These are phyloP conservation scores for Probaryconus sp. DNA, from an alignment of 1,140 invertebrate species.

Conservation along the genomic window DNA sequence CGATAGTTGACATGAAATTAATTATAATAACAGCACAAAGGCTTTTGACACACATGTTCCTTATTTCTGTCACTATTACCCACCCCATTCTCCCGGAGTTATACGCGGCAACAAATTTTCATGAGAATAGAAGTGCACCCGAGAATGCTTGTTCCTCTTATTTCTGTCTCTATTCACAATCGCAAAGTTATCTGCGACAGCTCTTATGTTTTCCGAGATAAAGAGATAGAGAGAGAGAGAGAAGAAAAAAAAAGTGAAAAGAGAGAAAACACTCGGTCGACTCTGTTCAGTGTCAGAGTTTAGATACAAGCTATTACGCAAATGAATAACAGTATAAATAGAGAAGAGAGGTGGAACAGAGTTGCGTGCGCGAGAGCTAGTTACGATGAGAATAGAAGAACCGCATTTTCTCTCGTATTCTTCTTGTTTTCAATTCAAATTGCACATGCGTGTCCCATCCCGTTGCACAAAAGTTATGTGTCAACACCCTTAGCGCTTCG, in stretches of 20 bases:
- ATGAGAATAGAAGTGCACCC: conserved; percentile 32
- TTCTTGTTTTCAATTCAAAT: conserved; percentile 37
- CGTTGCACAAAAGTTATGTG: conserved; percentile 21
- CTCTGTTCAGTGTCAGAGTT: conserved; percentile 28
- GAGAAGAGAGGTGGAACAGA: no score
- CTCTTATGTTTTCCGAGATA: conserved; percentile 23
- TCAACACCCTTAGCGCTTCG: conserved; percentile 27
- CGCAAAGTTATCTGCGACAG: conserved; percentile 36
- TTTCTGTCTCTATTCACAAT: conserved; percentile 35
- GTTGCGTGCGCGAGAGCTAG: conserved; percentile 25
- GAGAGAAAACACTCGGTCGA: no score
- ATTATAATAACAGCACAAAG: no score
- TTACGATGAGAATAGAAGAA: conserved; percentile 29
- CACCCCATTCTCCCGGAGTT: conserved; percentile 8
- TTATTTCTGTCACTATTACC: conserved; percentile 12
- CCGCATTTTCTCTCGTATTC: conserved; percentile 15
- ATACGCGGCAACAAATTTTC: conserved; percentile 14
- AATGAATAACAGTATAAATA: conserved; percentile 42
- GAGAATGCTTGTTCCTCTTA: conserved; percentile 28
- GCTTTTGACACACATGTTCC: no score
- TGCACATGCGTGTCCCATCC: conserved; percentile 34
- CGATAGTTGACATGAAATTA: no score
- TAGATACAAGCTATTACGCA: conserved; percentile 30
- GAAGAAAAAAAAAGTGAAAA: no score
- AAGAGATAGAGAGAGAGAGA: conserved; percentile 26